phyloP scores from a whole-genome alignment of 2,888 invertebrate species.

The Mongoloraphidia duomilia region DNA sequence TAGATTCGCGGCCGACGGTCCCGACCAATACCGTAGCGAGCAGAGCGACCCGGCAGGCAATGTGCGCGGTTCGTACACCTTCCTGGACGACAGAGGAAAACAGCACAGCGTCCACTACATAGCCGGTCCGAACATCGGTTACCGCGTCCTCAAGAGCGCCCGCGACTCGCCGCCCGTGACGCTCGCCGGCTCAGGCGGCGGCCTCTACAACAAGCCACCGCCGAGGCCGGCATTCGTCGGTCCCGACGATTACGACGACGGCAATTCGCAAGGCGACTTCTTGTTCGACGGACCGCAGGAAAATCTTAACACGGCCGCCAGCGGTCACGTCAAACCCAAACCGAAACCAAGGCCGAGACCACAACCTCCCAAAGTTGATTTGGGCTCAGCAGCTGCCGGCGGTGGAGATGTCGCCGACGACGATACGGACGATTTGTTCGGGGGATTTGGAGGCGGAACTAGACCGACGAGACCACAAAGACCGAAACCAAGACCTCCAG shows the following conservation, averaged over 20 bases:
- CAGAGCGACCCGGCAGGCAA: conserved; percentile 56
- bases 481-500: background rate
- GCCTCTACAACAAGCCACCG: conserved; percentile 21
- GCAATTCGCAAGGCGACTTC: conserved; percentile 10
- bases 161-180: conserved; percentile 41
- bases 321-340: conserved; percentile 39
- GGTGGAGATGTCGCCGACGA: conserved; percentile 1
- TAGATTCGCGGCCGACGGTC: conserved; percentile 60
- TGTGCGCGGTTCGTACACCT: conserved; percentile 63
- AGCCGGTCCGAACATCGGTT: conserved; percentile 65
- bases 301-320: conserved; percentile 35
- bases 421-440: conserved; percentile 12
- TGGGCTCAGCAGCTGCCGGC: conserved; percentile 1
- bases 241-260: conserved; percentile 13
- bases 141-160: conserved; percentile 54
- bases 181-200: conserved; percentile 27
- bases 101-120: conserved; percentile 65
- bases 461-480: background rate
- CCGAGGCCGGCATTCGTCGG: conserved; percentile 24
- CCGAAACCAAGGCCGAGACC: conserved; percentile 16
- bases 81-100: conserved; percentile 62
- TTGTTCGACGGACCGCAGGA: conserved; percentile 32
- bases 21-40: conserved; percentile 61
- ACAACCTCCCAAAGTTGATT: background rate
- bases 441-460: conserved; percentile 10